Evolutionary conservation across 2,888 invertebrate species (phyloP).

Genomic region (Aelia acuminata): DNA sequence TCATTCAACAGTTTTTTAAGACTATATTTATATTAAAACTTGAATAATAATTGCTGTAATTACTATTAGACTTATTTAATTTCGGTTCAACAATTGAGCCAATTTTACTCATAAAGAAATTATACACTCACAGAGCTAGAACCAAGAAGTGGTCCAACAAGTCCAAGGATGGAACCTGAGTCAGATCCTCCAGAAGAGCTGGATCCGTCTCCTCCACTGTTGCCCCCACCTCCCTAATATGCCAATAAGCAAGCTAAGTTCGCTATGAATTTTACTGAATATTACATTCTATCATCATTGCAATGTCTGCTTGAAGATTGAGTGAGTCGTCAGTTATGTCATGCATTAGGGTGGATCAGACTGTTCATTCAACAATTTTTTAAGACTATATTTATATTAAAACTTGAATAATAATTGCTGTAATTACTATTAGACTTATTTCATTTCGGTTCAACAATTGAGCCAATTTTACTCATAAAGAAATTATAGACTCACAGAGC

Average conservation of each 20-base stretch:
- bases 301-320: background rate
- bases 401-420: background rate
- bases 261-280: background rate
- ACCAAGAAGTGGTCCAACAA: constrained; percentile 65
- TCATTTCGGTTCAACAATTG: constrained; percentile 31
- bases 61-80: background rate
- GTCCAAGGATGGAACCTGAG: constrained; percentile 63
- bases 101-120: background rate
- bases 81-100: background rate
- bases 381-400: constrained; percentile 5
- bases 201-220: constrained; percentile 62
- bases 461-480: constrained; percentile 54
- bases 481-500: constrained; percentile 55
- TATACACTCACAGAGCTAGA: constrained; percentile 60
- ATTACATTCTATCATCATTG: background rate
- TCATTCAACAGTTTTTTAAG: background rate
- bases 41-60: background rate
- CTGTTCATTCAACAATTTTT: too few species aligned
- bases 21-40: background rate
- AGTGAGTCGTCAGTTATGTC: background rate
- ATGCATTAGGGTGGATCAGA: background rate
- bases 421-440: background rate
- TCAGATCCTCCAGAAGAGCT: constrained; percentile 57
- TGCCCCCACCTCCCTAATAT: constrained; percentile 57
- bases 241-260: background rate